Percentiles rank a stretch among this genome's conserved stretches.
phyloP scores from a whole-genome alignment of 2,888 invertebrate species.

The Melinopterus prodromus region DNA sequence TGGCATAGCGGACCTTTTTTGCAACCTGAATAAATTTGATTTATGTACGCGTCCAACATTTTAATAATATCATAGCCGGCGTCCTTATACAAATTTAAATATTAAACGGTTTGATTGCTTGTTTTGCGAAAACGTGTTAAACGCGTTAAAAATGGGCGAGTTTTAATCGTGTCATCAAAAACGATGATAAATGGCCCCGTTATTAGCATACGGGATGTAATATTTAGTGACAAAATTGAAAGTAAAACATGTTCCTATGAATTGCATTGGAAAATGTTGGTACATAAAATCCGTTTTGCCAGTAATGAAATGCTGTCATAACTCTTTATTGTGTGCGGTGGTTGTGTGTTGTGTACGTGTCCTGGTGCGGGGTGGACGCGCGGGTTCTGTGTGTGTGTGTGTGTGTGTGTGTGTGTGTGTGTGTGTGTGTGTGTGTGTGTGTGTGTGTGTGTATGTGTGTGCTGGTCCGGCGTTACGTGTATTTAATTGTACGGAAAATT shows the following conservation, averaged over 20 bases:
- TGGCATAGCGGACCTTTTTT: too few species aligned
- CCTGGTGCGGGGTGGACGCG: slow-evolving; percentile 8
- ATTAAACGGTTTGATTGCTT: not conserved
- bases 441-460: slow-evolving; percentile 35
- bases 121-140: not conserved
- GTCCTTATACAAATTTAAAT: not conserved
- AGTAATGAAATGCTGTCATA: slow-evolving; percentile 56
- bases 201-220: slow-evolving; percentile 21
- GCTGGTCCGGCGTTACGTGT: slow-evolving; percentile 53
- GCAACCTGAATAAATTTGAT: not conserved
- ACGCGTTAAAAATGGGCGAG: not conserved
- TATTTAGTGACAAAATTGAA: slow-evolving; percentile 34
- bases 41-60: not conserved
- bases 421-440: slow-evolving; percentile 23
- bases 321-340: slow-evolving; percentile 53
- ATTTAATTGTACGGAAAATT: slow-evolving; percentile 62
- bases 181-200: not conserved
- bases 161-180: not conserved
- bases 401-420: slow-evolving; percentile 33
- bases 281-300: slow-evolving; percentile 54
- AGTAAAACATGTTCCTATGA: slow-evolving; percentile 32
- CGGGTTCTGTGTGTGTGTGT: not conserved
- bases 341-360: not conserved
- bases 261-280: slow-evolving; percentile 39
- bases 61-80: not conserved